Evolutionary conservation across 2,797 vertebrate species (phyloP).

Genomic region (Silurus aristotelis): DNA sequence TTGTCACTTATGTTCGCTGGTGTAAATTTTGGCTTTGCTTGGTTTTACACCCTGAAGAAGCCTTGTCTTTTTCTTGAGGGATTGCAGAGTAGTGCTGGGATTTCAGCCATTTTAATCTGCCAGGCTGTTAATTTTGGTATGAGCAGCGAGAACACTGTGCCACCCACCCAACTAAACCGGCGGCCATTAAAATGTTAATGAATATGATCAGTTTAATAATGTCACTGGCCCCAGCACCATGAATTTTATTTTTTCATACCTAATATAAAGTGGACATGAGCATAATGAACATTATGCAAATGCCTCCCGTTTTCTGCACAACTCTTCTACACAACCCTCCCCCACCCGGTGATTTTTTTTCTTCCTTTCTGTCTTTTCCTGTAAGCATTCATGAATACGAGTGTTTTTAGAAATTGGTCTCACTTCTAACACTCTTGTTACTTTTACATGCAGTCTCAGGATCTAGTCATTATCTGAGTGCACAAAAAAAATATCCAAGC

Average conservation of each 20-base stretch:
- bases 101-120: conserved; percentile 4
- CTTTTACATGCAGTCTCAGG: neutral
- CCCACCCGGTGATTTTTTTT: neutral
- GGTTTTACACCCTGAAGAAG: neutral
- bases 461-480: neutral
- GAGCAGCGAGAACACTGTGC: conserved; percentile 22
- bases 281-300: conserved; percentile 57
- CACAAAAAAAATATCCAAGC: neutral
- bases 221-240: conserved; percentile 63
- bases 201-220: conserved; percentile 73
- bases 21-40: conserved; percentile 18
- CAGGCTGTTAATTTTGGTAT: conserved; percentile 1
- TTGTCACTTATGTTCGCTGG: conserved; percentile 16
- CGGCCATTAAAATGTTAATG: conserved; percentile 73
- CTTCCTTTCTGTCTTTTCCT: neutral
- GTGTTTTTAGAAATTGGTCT: neutral
- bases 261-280: conserved; percentile 63
- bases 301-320: neutral
- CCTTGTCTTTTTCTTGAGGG: neutral
- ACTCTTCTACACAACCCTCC: neutral
- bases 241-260: conserved; percentile 65
- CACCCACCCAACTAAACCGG: conserved; percentile 48
- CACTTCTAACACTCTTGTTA: neutral
- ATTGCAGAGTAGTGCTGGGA: neutral
- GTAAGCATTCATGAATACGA: neutral